Percentiles rank a stretch among this genome's conserved stretches.
Evolutionary conservation across 53 echinoderm and acorn worm genomes (phyloP).

Genomic region (Holothuria scabra): DNA sequence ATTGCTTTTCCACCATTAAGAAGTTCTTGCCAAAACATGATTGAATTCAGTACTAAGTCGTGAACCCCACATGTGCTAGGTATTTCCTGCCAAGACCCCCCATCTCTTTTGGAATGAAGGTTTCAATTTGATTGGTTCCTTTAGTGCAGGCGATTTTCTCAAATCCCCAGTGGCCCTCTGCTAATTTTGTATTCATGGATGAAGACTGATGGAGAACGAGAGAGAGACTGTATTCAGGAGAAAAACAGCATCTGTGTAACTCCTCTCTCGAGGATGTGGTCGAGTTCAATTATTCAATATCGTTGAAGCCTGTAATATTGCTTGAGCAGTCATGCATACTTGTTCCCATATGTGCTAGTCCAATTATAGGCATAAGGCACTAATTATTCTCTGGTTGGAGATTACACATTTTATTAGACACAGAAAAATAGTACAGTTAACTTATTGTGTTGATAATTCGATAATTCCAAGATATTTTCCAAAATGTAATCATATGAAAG

Average conservation of each 20-base stretch:
- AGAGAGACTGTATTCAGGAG: background rate
- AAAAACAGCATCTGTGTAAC: slow-evolving; percentile 14
- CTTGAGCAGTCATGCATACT: slow-evolving; percentile 25
- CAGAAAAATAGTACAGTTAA: too few relatives aligned
- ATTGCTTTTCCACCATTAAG: too few relatives aligned
- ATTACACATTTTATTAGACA: too few relatives aligned
- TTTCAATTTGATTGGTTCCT: slow-evolving; percentile 12
- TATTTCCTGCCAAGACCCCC: slow-evolving; percentile 18
- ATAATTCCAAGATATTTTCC: too few relatives aligned
- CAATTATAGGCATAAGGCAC: slow-evolving; percentile 5
- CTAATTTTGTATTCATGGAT: too few relatives aligned
- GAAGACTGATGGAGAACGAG: background rate
- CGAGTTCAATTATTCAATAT: slow-evolving; percentile 23
- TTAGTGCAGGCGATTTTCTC: too few relatives aligned
- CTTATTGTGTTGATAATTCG: too few relatives aligned
- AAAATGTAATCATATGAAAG: too few relatives aligned
- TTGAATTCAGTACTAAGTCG: background rate
- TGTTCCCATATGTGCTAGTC: slow-evolving; percentile 26
- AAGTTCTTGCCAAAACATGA: background rate
- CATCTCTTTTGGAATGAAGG: slow-evolving; percentile 15
- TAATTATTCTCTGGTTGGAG: slow-evolving; percentile 14
- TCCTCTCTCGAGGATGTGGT: background rate
- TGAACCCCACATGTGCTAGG: background rate
- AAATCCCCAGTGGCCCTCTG: background rate
- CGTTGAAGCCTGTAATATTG: slow-evolving; percentile 16